Base-by-base conservation (phyloP, 2,797 vertebrate genomes). In the Cetoscarus ocellatus region DNA sequence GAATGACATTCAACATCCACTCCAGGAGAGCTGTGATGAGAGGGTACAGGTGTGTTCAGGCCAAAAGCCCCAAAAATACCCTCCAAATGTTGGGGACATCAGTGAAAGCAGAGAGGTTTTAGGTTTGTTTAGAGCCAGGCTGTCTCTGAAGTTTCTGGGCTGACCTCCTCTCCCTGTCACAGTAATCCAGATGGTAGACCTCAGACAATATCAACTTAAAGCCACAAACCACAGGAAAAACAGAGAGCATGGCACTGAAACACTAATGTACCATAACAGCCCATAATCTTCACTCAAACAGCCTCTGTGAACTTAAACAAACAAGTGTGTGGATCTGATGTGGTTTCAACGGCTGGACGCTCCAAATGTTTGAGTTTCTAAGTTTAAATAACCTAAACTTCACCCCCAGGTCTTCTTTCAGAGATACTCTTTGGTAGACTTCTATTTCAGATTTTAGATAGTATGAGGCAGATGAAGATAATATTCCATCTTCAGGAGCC, bases 211-310 rank as follows among this genome's bases (percentile, higher is more conserved):
- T 27, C 12, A 6, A 35, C 56, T 17, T 13, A 11, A 11, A 14
- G 7, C 56, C 65, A 42, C 52, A 53, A 6, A 6, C 70, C 67
- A 36, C 67, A 59, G 38, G 34, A 7, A 8, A 44, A 6, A 34
- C 43, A 18, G 4, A 10, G 61, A 61, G 45, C n/a, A 0, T 15
- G 45, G 56, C 61, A 27, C 0, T 52, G 19, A 65, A 12, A 69
- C 7, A 49, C 34, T 62, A 17, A 59, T 67, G 53, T 49, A n/a
- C 17, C 44, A 0, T 14, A n/a, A 35, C 39, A 60, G 36, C 55
- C 60, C 73, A 49, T 51, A 64, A 73, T 80, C 68, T 76, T 56
- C 13, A 7, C 35, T 55, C 19, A 27, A 50, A 43, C 49, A 36
- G 35, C 49, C 51, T 70, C 70, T 27, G 38, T 44, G 50, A 71